Evolutionary conservation across 1,140 invertebrate genomes (phyloP).

Genomic region (Drosophila sturtevanti): DNA sequence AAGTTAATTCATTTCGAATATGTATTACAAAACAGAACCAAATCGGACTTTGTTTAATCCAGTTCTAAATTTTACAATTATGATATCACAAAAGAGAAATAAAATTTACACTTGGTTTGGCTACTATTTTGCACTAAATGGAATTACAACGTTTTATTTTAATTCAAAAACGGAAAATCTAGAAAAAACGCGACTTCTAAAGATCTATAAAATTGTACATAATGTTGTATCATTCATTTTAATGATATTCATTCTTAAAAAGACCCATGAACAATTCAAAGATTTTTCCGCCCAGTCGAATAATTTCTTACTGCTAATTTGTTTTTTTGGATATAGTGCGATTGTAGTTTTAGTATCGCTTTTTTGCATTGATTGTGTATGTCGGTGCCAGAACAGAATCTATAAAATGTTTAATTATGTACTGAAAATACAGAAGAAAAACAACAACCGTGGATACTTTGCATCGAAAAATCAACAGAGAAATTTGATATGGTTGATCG

Average conservation of each 20-base stretch:
- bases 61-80: neutral
- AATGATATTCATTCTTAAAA: neutral
- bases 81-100: neutral
- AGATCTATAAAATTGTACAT: neutral
- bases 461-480: neutral
- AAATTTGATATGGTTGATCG: neutral
- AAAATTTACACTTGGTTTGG: neutral
- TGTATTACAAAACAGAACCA: neutral
- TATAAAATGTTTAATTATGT: conserved; percentile 9
- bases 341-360: neutral
- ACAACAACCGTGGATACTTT: neutral
- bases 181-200: neutral
- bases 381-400: conserved; percentile 22
- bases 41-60: neutral
- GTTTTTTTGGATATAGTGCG: neutral
- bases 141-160: neutral
- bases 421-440: neutral
- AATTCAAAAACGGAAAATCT: neutral
- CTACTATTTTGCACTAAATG: neutral
- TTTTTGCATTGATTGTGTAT: conserved; percentile 9
- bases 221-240: neutral
- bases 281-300: neutral
- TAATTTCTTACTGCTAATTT: neutral
- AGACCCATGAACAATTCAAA: neutral
- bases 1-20: neutral